Evolutionary conservation across 2,113 vertebrate genomes (phyloP).

Genomic region (Paracanthobrama guichenoti): DNA sequence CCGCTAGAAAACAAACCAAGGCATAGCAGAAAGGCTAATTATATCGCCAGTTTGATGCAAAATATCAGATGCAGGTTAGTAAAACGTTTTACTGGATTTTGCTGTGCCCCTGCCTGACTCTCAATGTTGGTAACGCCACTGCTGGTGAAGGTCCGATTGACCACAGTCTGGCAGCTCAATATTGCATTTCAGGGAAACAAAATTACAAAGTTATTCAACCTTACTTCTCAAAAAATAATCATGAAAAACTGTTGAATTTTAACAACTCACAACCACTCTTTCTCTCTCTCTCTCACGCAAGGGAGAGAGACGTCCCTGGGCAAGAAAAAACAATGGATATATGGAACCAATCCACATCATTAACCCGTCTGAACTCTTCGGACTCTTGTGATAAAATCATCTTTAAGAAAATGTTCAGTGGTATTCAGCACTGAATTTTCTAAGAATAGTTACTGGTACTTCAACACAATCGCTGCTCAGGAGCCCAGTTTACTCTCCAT

Average conservation of each 20-base stretch:
- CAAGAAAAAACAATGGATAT: constrained; percentile 30
- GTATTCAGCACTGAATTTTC: constrained; percentile 11
- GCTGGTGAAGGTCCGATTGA: constrained; percentile 47
- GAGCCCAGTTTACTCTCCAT: constrained; percentile 42
- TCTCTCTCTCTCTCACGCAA: constrained; percentile 26
- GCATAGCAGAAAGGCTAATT: constrained; percentile 13
- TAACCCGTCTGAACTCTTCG: constrained; percentile 41
- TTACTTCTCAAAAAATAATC: constrained; percentile 71
- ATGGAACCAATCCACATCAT: constrained; percentile 24
- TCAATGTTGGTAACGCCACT: constrained; percentile 29
- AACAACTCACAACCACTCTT: constrained; percentile 66
- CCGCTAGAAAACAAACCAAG: neutral
- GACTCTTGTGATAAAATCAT: constrained; percentile 25
- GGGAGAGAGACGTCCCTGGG: constrained; percentile 47
- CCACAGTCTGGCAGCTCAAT: constrained; percentile 55
- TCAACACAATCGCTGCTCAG: constrained; percentile 7
- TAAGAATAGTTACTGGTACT: neutral
- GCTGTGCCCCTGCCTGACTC: constrained; percentile 24
- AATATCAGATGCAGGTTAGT: neutral
- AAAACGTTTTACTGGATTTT: neutral
- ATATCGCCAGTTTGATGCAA: constrained; percentile 28
- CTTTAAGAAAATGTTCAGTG: neutral
- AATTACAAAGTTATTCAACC: constrained; percentile 79
- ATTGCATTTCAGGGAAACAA: constrained; percentile 72
- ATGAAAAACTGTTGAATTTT: constrained; percentile 66